Percentiles rank a stretch among this genome's conserved stretches.
Evolutionary conservation across 2,113 vertebrate species (phyloP).

Genomic region (Chaetorhynchus papuensis): DNA sequence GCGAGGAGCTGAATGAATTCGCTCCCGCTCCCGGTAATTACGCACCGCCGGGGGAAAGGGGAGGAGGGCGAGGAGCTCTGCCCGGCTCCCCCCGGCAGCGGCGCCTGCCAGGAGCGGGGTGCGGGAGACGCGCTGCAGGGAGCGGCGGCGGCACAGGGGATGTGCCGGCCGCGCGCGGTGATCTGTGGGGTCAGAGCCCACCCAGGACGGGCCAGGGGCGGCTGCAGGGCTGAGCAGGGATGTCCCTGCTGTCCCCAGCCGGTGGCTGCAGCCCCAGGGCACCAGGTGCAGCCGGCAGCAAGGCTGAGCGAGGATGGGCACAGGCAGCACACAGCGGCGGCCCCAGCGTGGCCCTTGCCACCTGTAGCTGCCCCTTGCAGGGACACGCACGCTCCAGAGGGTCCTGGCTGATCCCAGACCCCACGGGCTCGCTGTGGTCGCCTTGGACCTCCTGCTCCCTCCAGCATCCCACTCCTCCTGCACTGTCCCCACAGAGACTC

Average conservation of each 20-base stretch:
- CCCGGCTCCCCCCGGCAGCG: background rate
- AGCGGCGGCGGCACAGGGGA: background rate
- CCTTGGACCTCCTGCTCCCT: background rate
- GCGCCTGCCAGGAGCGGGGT: background rate
- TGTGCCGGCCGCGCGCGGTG: rapidly evolving
- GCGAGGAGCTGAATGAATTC: constrained; percentile 25
- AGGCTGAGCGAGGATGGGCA: background rate
- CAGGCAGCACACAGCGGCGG: rapidly evolving
- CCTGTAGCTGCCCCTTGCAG: background rate
- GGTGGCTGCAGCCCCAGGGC: background rate
- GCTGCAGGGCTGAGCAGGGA: background rate
- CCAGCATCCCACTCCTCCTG: background rate
- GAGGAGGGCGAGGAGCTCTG: background rate
- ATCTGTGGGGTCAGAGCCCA: background rate
- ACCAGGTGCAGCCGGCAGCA: rapidly evolving
- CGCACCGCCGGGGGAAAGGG: background rate
- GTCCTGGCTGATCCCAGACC: background rate
- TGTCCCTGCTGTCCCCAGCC: background rate
- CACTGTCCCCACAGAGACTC: background rate
- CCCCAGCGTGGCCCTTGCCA: background rate
- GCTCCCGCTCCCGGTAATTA: background rate
- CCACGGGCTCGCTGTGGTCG: rapidly evolving
- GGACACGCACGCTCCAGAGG: rapidly evolving
- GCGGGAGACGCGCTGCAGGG: rapidly evolving
- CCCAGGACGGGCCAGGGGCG: rapidly evolving